Evolutionary conservation across 1,140 invertebrate species (phyloP).

Genomic region (Arion vulgaris): DNA sequence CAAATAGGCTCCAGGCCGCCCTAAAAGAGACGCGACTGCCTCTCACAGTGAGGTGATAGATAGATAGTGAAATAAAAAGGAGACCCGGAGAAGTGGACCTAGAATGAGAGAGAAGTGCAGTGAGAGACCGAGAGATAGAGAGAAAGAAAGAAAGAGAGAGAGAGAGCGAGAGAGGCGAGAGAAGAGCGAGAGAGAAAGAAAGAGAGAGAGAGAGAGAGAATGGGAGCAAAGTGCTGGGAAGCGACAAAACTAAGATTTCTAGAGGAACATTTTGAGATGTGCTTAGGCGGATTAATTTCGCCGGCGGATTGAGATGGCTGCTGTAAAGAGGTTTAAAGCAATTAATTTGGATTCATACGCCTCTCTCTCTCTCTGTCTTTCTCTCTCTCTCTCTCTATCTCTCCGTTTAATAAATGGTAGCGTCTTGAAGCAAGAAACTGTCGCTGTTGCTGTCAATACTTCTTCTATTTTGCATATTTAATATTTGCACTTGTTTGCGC

Average conservation of each 20-base stretch:
- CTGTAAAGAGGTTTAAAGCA: slow-evolving; percentile 25
- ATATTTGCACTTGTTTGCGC: too few relatives aligned
- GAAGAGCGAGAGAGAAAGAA: background rate
- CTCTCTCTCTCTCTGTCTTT: background rate
- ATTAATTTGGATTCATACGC: slow-evolving; percentile 28
- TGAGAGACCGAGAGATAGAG: background rate
- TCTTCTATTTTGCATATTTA: too few relatives aligned
- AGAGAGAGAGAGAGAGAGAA: background rate
- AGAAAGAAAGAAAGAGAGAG: background rate
- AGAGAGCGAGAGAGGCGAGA: background rate
- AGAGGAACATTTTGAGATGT: slow-evolving; percentile 3
- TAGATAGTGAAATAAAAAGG: too few relatives aligned
- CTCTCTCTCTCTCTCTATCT: too few relatives aligned
- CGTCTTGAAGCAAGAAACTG: too few relatives aligned
- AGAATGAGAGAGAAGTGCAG: background rate
- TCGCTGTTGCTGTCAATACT: too few relatives aligned
- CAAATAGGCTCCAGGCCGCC: too few relatives aligned
- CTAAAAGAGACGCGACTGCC: too few relatives aligned
- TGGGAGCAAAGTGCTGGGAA: background rate
- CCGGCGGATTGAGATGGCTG: slow-evolving; percentile 9
- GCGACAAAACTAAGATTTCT: background rate
- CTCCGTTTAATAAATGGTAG: too few relatives aligned
- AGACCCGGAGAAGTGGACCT: background rate
- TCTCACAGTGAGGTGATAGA: too few relatives aligned
- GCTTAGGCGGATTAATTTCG: slow-evolving; percentile 24